Base-by-base conservation (phyloP, 2,113 vertebrate species). In the Candoia aspera region DNA sequence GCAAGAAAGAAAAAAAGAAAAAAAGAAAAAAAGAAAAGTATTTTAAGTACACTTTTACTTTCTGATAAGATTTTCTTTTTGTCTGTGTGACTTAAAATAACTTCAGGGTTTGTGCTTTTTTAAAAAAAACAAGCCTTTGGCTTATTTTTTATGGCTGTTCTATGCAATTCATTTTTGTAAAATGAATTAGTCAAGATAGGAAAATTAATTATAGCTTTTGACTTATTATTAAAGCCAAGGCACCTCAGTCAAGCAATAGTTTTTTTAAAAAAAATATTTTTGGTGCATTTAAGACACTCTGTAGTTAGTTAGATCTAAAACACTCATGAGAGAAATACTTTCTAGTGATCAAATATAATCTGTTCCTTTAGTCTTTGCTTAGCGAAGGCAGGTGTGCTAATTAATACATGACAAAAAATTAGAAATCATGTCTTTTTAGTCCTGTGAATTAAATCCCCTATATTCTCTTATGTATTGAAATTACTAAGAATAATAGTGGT, bases 131-230 rank as follows among this genome's bases (percentile, higher is more conserved):
- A 91, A 84, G 60, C 33, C 42, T 88, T 88, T 83, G 46, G 29
- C 57, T 42, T 68, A 8, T 37, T 86, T 95, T 92, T 94, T 21
- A 23, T 64, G 21, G 33, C 29, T 90, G n/a, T 42, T 88, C 57
- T 37, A 10, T 60, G 19, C 84, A 92, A 90, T 94, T 89, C 53
- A 26, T 93, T 68, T 73, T 93, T 90, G 60, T 49, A 64, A 88
- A 93, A 93, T 21, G 2, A 93, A 26, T 89, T 90, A 49, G 60
- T 59, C 83, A 68, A 33, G 64, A 83, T 57, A 17, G 84, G 49
- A 60, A 90, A 92, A 87, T 54, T 6, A 88, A 88, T 92, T 88
- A 46, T 83, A 87, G 90, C 37, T 17, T 68, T 17, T 93, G 84
- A 55, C 24, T 24, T 24, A 84, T 88, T 49, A 91, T 93, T 93